phyloP scores from a whole-genome alignment of 2,888 invertebrate genomes.

The Pegoplata infirma region DNA sequence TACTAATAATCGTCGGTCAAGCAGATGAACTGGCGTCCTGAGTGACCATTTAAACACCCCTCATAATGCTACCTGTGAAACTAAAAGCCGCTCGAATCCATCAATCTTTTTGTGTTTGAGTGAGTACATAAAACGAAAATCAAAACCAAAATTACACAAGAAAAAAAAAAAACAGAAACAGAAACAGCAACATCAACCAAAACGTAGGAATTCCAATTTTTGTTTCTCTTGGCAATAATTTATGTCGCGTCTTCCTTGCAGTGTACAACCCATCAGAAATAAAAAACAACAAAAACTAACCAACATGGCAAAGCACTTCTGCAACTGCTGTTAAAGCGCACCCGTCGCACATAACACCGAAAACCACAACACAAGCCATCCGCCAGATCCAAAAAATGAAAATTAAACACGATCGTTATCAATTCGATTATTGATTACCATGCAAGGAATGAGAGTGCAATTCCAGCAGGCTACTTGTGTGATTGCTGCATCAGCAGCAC shows the following conservation, averaged over 20 bases:
- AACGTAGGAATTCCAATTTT: constrained; percentile 60
- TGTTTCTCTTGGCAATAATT: constrained; percentile 57
- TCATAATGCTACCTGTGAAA: constrained; percentile 61
- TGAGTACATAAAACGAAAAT: constrained; percentile 20
- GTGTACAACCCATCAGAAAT: constrained; percentile 45
- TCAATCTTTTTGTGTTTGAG: constrained; percentile 52
- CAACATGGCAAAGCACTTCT: constrained; percentile 58
- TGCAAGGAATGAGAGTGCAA: constrained; percentile 66
- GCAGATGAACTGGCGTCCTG: constrained; percentile 61
- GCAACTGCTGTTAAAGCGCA: constrained; percentile 71
- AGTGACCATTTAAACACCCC: constrained; percentile 61
- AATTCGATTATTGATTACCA: constrained; percentile 77
- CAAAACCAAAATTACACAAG: constrained; percentile 24
- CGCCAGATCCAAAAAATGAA: constrained; percentile 60
- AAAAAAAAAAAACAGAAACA: too few species aligned
- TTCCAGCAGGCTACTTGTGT: constrained; percentile 61
- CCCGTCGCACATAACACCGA: constrained; percentile 71
- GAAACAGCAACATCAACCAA: constrained; percentile 5
- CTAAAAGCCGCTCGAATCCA: constrained; percentile 55
- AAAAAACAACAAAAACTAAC: constrained; percentile 29
- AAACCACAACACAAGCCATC: constrained; percentile 61
- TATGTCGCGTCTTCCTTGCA: constrained; percentile 61
- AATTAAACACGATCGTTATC: constrained; percentile 76
- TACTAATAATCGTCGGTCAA: constrained; percentile 58
- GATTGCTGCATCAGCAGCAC: constrained; percentile 53